Base-by-base conservation (phyloP, 35 echinoderm and acorn worm species). In the Heliocidaris tuberculata region DNA sequence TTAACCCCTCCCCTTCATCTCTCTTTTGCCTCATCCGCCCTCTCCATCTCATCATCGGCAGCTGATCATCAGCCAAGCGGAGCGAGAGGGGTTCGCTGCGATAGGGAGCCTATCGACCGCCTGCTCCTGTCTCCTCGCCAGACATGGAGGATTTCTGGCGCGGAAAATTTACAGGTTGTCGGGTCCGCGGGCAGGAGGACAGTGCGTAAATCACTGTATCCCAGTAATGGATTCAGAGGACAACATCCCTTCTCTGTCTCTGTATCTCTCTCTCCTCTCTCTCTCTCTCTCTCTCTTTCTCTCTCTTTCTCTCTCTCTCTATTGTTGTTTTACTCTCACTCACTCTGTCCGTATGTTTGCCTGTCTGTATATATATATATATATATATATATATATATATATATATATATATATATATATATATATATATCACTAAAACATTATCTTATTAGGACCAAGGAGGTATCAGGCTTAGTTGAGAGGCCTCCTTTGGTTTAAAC, bases 121-220 rank as follows among this genome's bases (percentile, higher is more conserved):
- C 87, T 32, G 47, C 31, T 89, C 24, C 87, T 89, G 31, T 89
- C 47, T 32, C 85, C n/a, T 24, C 85, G 5, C 87, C 87, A 48
- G 87, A 89, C 47, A 48, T 32, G 31, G 87, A 89, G 47, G 31
- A 47, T 89, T 89, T 48, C 87, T 48, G 87, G 5, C 31, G 31
- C 7, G 7, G 87, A 89, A 89, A 89, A 89, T 89, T 89, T 89
- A 89, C 87, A 89, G 87, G 87, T 89, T 89, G 87, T 89, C 47
- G 31, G 87, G 87, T 89, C 31, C 31, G 87, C 87, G 31, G 87
- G 87, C 87, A 47, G 31, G 12, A 48, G 87, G 31, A 89, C 87
- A 48, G 31, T 48, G 31, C 87, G 87, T 89, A 89, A 89, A 89
- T 89, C 87, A 89, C 87, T 30, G 0, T 16, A 9, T 12, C 29